These are phyloP conservation scores for Mirounga angustirostris DNA, from an alignment of 2,113 vertebrate species.

Conservation along the genomic window DNA sequence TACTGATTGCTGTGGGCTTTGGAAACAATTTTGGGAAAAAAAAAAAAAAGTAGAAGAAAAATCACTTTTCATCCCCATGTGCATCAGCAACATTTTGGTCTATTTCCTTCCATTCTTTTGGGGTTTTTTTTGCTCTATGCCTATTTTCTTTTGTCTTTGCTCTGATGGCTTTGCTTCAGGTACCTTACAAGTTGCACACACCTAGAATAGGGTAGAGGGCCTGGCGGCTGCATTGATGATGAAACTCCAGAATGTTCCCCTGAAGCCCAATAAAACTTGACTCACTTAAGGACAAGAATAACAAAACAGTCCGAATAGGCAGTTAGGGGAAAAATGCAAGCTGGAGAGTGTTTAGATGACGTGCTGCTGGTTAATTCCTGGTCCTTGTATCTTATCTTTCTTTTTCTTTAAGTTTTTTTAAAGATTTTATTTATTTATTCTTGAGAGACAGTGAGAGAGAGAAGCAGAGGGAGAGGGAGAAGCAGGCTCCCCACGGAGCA, in stretches of 20 bases:
- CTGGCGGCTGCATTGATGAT: background rate
- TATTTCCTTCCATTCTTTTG: background rate
- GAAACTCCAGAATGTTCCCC: background rate
- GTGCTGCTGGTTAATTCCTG: background rate
- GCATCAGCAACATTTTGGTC: background rate
- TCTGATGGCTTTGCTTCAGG: background rate
- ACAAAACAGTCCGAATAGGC: background rate
- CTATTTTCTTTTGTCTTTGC: background rate
- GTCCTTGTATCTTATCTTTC: background rate
- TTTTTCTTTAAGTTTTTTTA: background rate
- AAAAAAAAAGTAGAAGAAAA: background rate
- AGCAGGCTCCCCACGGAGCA: too few relatives aligned
- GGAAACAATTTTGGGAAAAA: background rate
- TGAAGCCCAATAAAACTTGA: background rate
- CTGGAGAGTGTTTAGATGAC: background rate
- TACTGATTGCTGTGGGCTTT: rapidly evolving
- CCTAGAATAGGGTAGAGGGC: background rate
- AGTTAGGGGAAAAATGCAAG: background rate
- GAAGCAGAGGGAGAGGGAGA: too few relatives aligned
- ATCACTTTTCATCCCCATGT: background rate
- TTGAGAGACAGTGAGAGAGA: too few relatives aligned
- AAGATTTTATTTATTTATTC: too few relatives aligned
- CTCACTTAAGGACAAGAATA: background rate
- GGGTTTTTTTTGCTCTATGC: rapidly evolving
- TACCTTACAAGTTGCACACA: rapidly evolving